These are phyloP conservation scores for Rhombomys opimus DNA, from an alignment of 2,113 vertebrate genomes.

Conservation along the genomic window DNA sequence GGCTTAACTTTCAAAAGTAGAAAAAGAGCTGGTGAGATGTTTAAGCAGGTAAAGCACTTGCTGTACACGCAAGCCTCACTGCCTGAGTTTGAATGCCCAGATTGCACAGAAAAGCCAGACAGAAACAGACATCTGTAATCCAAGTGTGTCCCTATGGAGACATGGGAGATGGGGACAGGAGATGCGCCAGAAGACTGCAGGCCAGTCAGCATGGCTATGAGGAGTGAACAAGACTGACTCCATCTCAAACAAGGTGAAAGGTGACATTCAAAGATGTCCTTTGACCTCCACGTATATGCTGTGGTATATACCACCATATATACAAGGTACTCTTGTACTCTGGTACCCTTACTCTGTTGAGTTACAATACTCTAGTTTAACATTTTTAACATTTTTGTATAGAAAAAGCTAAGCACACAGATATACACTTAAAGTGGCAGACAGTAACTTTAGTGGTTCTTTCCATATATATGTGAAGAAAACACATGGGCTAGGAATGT, in stretches of 20 bases:
- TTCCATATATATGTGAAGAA: not conserved
- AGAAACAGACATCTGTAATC: not conserved
- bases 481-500: not conserved
- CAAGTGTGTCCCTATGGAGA: too few species aligned
- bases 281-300: not conserved
- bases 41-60: not conserved
- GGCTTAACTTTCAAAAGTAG: not conserved
- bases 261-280: not conserved
- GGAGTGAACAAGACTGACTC: not conserved
- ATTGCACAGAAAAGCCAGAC: not conserved
- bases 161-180: not conserved
- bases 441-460: conserved; percentile 2
- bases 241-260: not conserved
- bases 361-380: not conserved
- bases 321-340: too few species aligned
- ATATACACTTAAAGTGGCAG: conserved; percentile 20
- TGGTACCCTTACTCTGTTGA: not conserved
- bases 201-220: not conserved
- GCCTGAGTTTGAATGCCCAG: too few species aligned
- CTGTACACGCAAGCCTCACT: too few species aligned
- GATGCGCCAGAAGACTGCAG: not conserved
- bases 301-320: not conserved
- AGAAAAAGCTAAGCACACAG: not conserved
- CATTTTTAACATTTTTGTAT: not conserved
- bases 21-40: not conserved